These are phyloP conservation scores for Trisateles emortualis DNA, from an alignment of 2,888 invertebrate species.

Conservation along the genomic window DNA sequence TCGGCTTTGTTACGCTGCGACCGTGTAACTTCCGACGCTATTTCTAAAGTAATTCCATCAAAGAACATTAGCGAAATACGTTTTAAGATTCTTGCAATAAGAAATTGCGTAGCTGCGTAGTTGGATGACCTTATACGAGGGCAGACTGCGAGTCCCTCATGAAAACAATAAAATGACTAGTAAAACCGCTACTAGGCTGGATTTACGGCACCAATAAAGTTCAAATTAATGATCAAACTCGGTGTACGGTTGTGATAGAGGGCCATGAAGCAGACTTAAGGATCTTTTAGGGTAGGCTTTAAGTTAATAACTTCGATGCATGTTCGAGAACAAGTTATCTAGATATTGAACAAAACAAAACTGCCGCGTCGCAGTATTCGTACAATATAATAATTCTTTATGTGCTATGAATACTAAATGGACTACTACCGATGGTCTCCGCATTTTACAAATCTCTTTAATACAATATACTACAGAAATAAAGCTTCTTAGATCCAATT, in stretches of 20 bases:
- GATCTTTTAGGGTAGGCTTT: slow-evolving; percentile 1
- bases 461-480: background rate
- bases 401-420: slow-evolving; percentile 3
- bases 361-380: background rate
- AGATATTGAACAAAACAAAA: slow-evolving; percentile 4
- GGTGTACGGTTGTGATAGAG: slow-evolving; percentile 39
- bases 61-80: slow-evolving; percentile 4
- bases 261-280: slow-evolving; percentile 24
- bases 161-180: slow-evolving; percentile 62
- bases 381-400: background rate
- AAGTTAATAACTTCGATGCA: slow-evolving; percentile 16
- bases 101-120: slow-evolving; percentile 22
- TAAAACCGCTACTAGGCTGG: slow-evolving; percentile 61
- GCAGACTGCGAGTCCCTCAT: slow-evolving; percentile 54
- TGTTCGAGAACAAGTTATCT: background rate
- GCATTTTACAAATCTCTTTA: background rate
- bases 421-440: background rate
- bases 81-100: slow-evolving; percentile 16
- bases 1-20: slow-evolving; percentile 23
- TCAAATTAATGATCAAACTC: slow-evolving; percentile 62
- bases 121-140: slow-evolving; percentile 43
- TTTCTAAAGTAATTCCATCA: slow-evolving; percentile 15
- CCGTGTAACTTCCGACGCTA: slow-evolving; percentile 7
- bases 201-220: slow-evolving; percentile 66
- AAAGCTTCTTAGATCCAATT: background rate